phyloP scores from a whole-genome alignment of 2,888 invertebrate genomes.

The Eurytoma adleriae region DNA sequence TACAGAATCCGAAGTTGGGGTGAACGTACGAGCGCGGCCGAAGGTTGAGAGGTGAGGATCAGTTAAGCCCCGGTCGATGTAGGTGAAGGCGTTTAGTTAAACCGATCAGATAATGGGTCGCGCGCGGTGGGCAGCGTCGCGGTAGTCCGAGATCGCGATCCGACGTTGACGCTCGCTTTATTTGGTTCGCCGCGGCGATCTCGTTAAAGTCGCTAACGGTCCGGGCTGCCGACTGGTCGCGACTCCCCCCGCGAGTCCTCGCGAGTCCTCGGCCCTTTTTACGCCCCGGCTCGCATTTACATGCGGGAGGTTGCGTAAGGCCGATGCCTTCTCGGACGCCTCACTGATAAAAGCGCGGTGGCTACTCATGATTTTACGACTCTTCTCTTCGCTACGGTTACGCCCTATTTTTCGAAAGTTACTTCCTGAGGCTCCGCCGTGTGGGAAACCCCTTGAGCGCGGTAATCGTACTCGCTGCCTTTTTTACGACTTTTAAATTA shows the following conservation, averaged over 20 bases:
- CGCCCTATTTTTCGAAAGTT: conserved; percentile 3
- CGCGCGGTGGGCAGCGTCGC: neutral
- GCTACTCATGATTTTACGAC: conserved; percentile 25
- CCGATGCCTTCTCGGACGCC: too few species aligned
- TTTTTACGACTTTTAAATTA: conserved; percentile 44
- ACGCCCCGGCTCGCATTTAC: too few species aligned
- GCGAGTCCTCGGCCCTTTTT: too few species aligned
- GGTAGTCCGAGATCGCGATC: neutral
- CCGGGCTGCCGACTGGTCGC: neutral
- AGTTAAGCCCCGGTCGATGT: conserved; percentile 69
- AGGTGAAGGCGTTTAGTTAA: conserved; percentile 69
- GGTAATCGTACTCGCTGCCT: neutral
- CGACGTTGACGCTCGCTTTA: neutral
- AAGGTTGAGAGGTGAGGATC: conserved; percentile 68
- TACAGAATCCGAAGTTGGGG: too few species aligned
- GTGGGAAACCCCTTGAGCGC: conserved; percentile 10
- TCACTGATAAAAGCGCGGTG: too few species aligned
- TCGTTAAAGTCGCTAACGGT: conserved; percentile 5
- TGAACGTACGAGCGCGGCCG: conserved; percentile 19
- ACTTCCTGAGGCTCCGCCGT: conserved; percentile 9
- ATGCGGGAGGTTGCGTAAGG: too few species aligned
- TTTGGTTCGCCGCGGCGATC: conserved; percentile 8
- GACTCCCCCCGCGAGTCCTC: too few species aligned
- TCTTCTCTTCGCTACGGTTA: conserved; percentile 23
- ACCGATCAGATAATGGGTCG: conserved; percentile 69